Evolutionary conservation across 2,113 vertebrate genomes (phyloP).

Genomic region (Callospermophilus lateralis): DNA sequence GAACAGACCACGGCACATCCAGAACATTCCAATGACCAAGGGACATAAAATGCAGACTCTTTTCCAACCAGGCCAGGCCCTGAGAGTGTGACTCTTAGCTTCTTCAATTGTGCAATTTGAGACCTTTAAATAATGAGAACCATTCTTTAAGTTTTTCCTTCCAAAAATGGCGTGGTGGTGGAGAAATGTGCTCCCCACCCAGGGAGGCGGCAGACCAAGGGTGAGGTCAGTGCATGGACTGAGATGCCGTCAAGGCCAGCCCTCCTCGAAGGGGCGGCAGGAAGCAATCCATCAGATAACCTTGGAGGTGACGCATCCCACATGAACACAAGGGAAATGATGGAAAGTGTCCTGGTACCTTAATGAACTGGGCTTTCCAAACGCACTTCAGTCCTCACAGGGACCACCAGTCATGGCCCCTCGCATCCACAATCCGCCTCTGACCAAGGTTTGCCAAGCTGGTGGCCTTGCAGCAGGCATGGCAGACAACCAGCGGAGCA

Average conservation of each 20-base stretch:
- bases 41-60: fast-evolving
- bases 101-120: neutral
- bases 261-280: fast-evolving
- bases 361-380: fast-evolving
- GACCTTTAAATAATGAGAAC: fast-evolving
- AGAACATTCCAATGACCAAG: neutral
- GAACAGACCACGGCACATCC: neutral
- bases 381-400: fast-evolving
- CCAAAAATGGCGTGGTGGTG: neutral
- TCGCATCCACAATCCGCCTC: neutral
- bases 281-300: fast-evolving
- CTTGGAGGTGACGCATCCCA: neutral
- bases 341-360: fast-evolving
- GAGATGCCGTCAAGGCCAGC: fast-evolving
- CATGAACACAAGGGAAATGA: fast-evolving
- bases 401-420: fast-evolving
- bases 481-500: fast-evolving
- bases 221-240: neutral
- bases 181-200: neutral
- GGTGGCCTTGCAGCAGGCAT: neutral
- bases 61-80: neutral
- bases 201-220: fast-evolving
- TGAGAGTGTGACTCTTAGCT: fast-evolving
- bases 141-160: neutral
- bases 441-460: fast-evolving